Percentiles rank a stretch among this genome's conserved stretches.
Conservation (phyloP, 2,888 invertebrate species). For the Apantesis nais region DNA sequence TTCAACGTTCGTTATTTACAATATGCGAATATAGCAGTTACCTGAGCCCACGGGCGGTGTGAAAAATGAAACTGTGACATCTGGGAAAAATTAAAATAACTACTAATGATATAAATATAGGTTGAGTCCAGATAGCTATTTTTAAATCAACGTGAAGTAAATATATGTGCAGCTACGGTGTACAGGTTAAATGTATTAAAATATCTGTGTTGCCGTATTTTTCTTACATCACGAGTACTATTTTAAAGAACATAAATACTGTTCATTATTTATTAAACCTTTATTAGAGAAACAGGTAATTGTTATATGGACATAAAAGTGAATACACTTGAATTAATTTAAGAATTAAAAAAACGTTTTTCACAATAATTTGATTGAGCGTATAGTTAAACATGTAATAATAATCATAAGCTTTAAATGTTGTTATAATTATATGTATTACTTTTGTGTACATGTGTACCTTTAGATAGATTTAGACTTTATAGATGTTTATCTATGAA, state of each 20-base stretch:
- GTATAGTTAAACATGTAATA: background rate
- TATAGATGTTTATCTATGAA: too few relatives aligned
- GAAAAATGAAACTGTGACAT: slow-evolving; percentile 70
- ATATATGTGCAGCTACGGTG: slow-evolving; percentile 56
- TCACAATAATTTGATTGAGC: background rate
- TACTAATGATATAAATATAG: slow-evolving; percentile 66
- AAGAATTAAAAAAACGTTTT: background rate
- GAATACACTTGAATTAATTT: background rate
- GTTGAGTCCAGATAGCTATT: slow-evolving; percentile 65
- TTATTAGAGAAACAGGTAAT: background rate
- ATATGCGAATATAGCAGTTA: slow-evolving; percentile 52
- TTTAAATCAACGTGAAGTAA: slow-evolving; percentile 67
- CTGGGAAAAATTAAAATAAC: slow-evolving; percentile 60
- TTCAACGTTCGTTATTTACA: slow-evolving; percentile 30
- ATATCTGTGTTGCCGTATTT: slow-evolving; percentile 28
- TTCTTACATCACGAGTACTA: slow-evolving; percentile 19
- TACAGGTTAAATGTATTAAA: slow-evolving; percentile 48
- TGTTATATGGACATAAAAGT: background rate
- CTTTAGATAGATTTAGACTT: too few relatives aligned
- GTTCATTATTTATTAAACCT: background rate
- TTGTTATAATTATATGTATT: background rate
- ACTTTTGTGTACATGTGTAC: too few relatives aligned
- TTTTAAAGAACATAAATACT: slow-evolving; percentile 6
- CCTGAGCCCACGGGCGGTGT: slow-evolving; percentile 62
- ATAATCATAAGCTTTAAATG: background rate